A percentile compares a stretch with the other conserved stretches of the same genome.
Conservation (phyloP, 2,888 invertebrate species). For the Campoletis raptor region DNA sequence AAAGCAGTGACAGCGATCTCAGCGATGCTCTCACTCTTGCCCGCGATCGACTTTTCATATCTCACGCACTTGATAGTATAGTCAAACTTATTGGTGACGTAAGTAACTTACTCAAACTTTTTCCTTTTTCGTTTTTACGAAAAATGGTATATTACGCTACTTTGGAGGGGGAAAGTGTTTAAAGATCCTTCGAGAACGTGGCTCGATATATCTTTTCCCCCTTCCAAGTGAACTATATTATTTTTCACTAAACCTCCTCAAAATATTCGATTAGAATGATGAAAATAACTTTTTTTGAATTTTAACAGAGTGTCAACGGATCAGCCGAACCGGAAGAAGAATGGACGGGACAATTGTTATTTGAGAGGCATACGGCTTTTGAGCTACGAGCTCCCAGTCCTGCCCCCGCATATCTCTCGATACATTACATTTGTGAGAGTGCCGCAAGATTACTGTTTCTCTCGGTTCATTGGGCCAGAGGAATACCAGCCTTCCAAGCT, state of each 20-base stretch:
- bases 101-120: conserved; percentile 62
- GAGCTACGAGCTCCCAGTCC: conserved; percentile 91
- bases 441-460: conserved; percentile 96
- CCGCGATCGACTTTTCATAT: conserved; percentile 88
- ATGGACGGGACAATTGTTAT: conserved; percentile 88
- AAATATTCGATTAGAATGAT: background rate
- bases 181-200: too few relatives aligned
- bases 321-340: conserved; percentile 84
- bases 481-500: conserved; percentile 92
- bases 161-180: too few relatives aligned
- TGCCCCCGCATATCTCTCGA: conserved; percentile 95
- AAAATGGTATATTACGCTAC: background rate
- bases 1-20: conserved; percentile 87
- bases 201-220: too few relatives aligned
- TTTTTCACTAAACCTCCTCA: background rate
- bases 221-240: too few relatives aligned
- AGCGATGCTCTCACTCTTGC: conserved; percentile 88
- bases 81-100: conserved; percentile 86
- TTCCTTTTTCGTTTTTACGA: background rate
- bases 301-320: conserved; percentile 81
- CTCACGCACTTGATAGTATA: conserved; percentile 91
- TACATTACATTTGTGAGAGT: conserved; percentile 98
- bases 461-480: conserved; percentile 95
- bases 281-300: conserved; percentile 46
- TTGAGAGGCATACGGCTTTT: conserved; percentile 90